A percentile compares a stretch with the other conserved stretches of the same genome.
phyloP scores from a whole-genome alignment of 2,113 vertebrate species.

The Rynchops niger region DNA sequence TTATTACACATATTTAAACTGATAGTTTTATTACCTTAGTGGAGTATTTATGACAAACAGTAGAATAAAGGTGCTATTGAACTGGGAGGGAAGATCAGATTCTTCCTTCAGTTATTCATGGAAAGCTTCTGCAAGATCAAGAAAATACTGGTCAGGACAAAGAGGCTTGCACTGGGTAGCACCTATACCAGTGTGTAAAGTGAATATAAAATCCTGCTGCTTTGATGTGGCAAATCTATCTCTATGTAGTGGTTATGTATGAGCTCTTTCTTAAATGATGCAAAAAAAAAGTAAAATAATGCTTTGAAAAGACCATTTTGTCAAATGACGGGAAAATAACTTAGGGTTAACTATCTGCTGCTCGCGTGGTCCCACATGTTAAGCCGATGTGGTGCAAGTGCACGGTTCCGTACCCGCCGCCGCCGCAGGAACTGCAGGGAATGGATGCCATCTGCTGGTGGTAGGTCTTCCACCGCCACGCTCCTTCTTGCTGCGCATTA shows the following conservation, averaged over 20 bases:
- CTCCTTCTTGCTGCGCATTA: background rate
- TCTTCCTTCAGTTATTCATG: background rate
- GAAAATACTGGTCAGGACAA: background rate
- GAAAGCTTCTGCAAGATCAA: background rate
- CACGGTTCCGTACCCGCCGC: background rate
- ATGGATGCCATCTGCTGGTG: slow-evolving; percentile 78
- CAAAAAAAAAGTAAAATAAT: background rate
- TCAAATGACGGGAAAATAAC: slow-evolving; percentile 1
- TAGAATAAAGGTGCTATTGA: background rate
- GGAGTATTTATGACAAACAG: background rate
- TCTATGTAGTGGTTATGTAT: background rate
- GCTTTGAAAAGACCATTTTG: background rate
- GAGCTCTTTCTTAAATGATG: background rate
- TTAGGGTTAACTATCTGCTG: background rate
- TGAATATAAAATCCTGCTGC: background rate
- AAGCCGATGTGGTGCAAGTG: background rate
- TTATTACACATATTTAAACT: background rate
- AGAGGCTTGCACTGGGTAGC: background rate
- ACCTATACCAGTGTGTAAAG: background rate
- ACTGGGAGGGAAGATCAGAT: background rate
- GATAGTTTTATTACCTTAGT: background rate
- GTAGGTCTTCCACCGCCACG: background rate
- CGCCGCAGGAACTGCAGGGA: slow-evolving; percentile 24
- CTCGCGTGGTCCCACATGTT: background rate
- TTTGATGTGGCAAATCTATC: background rate